Percentiles rank a stretch among this genome's conserved stretches.
phyloP scores from a whole-genome alignment of 2,797 vertebrate genomes.

The Anas acuta region DNA sequence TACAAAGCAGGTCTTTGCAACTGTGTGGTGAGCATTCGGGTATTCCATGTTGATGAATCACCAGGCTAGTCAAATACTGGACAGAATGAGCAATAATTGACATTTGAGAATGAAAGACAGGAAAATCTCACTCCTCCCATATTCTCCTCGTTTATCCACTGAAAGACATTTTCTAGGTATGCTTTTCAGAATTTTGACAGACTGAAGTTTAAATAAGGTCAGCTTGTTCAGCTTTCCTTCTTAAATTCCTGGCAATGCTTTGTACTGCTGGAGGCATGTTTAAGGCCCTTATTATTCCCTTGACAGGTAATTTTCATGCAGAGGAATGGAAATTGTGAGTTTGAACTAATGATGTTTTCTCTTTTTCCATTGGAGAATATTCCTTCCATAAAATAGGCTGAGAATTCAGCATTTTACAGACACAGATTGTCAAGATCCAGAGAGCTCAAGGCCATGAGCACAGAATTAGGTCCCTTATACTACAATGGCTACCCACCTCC shows the following conservation, averaged over 20 bases:
- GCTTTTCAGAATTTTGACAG: conserved; percentile 8
- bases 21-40: background rate
- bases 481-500: background rate
- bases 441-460: background rate
- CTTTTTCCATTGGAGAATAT: background rate
- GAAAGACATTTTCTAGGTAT: background rate
- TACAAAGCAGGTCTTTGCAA: background rate
- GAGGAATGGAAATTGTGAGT: conserved; percentile 32
- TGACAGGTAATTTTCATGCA: conserved; percentile 42
- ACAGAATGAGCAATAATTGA: background rate
- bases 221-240: background rate
- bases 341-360: conserved; percentile 15
- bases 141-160: background rate
- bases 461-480: background rate
- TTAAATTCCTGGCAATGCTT: conserved; percentile 12
- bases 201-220: conserved; percentile 32
- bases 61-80: background rate
- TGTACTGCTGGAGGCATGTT: background rate
- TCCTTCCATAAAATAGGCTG: background rate
- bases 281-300: conserved; percentile 19
- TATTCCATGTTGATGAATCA: background rate
- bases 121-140: background rate
- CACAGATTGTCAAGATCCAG: background rate
- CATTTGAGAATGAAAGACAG: background rate
- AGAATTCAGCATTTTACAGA: background rate